Conservation (phyloP, 2,888 invertebrate genomes). For the Agrochola circellaris region DNA sequence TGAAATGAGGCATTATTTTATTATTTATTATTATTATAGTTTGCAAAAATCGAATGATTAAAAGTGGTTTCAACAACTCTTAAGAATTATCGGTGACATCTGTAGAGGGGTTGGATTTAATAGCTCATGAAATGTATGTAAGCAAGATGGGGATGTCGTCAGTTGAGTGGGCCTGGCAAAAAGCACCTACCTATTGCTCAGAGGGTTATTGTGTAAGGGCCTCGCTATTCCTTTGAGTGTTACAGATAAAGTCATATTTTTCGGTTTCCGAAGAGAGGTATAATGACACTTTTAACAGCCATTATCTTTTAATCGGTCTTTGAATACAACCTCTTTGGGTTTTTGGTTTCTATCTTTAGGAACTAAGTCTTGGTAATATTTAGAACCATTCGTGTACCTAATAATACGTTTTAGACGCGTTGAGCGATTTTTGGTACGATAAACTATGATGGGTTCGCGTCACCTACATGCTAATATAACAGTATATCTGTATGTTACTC, state of each 20-base stretch:
- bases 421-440: not conserved
- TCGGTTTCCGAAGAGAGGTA: conserved; percentile 69
- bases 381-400: not conserved
- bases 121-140: conserved; percentile 91
- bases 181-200: conserved; percentile 73
- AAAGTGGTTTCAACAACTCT: conserved; percentile 70
- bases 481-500: not conserved
- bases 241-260: conserved; percentile 79
- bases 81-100: conserved; percentile 67
- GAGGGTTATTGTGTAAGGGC: conserved; percentile 81
- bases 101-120: conserved; percentile 85
- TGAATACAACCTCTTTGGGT: conserved; percentile 31
- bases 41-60: not conserved
- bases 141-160: conserved; percentile 83
- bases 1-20: too few relatives aligned
- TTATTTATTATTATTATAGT: too few relatives aligned
- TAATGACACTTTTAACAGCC: conserved; percentile 63
- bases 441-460: not conserved
- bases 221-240: conserved; percentile 83
- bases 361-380: not conserved
- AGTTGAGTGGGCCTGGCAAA: conserved; percentile 82
- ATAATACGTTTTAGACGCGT: not conserved
- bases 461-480: not conserved
- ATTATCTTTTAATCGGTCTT: conserved; percentile 68
- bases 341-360: conserved; percentile 11